A percentile compares a stretch with the other conserved stretches of the same genome.
phyloP scores from a whole-genome alignment of 2,888 invertebrate species.

The Eilema griseolum region DNA sequence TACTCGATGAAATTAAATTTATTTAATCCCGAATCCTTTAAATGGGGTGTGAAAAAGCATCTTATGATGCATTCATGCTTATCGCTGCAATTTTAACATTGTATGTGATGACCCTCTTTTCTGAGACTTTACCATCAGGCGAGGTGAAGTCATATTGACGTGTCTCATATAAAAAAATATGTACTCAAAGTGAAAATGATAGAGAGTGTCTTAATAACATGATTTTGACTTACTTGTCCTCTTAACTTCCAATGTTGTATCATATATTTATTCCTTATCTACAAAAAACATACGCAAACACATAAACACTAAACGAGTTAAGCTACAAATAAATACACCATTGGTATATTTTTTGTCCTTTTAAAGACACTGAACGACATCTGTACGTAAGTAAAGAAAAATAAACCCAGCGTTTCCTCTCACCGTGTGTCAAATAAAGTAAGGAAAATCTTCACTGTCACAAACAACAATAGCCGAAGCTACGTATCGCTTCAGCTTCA shows the following conservation, averaged over 20 bases:
- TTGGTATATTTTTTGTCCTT: constrained; percentile 46
- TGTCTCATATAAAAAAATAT: not conserved
- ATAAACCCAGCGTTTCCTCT: constrained; percentile 40
- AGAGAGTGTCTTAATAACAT: constrained; percentile 36
- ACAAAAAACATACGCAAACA: not conserved
- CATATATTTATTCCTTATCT: constrained; percentile 33
- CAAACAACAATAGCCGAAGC: constrained; percentile 10
- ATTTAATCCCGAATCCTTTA: no score
- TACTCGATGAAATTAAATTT: not conserved
- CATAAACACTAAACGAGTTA: not conserved
- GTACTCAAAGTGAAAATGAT: constrained; percentile 17
- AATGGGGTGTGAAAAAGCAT: no score
- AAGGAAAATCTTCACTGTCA: constrained; percentile 25
- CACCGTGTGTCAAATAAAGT: constrained; percentile 36
- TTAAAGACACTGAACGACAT: constrained; percentile 37
- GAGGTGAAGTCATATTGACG: constrained; percentile 5
- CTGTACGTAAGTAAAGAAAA: constrained; percentile 35
- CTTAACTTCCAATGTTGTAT: constrained; percentile 40
- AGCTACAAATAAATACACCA: constrained; percentile 7
- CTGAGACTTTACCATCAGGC: no score
- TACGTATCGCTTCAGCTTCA: not conserved
- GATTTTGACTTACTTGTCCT: constrained; percentile 42
- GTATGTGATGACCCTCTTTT: no score
- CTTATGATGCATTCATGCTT: no score
- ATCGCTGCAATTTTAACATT: no score